phyloP scores from a whole-genome alignment of 2,888 invertebrate species.

The Patella pellucida region DNA sequence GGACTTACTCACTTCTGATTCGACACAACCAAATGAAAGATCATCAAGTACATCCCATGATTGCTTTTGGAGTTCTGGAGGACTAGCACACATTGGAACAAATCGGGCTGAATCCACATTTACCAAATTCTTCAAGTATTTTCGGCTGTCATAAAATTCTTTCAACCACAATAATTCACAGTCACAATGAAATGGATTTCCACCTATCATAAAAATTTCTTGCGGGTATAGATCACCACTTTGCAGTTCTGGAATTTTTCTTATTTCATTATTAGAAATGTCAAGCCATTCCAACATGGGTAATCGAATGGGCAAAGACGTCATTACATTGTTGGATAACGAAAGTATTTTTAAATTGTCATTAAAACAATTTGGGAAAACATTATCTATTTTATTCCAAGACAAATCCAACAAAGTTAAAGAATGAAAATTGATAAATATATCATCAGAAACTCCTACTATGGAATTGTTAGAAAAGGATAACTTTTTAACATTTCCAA shows the following conservation, averaged over 20 bases:
- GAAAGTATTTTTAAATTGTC: slow-evolving; percentile 35
- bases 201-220: slow-evolving; percentile 40
- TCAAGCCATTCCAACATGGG: slow-evolving; percentile 46
- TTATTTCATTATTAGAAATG: slow-evolving; percentile 39
- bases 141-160: slow-evolving; percentile 44
- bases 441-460: slow-evolving; percentile 12
- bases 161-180: slow-evolving; percentile 46
- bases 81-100: slow-evolving; percentile 45
- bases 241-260: slow-evolving; percentile 29
- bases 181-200: slow-evolving; percentile 44
- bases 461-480: slow-evolving; percentile 32
- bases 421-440: slow-evolving; percentile 23
- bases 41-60: slow-evolving; percentile 47
- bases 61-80: slow-evolving; percentile 35
- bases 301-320: slow-evolving; percentile 30
- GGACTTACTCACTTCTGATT: background rate
- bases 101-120: slow-evolving; percentile 36
- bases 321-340: slow-evolving; percentile 37
- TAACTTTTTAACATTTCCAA: slow-evolving; percentile 21
- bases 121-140: slow-evolving; percentile 43
- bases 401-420: slow-evolving; percentile 37
- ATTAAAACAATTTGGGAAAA: slow-evolving; percentile 32
- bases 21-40: slow-evolving; percentile 41
- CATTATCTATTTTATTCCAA: slow-evolving; percentile 30
- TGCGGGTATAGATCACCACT: slow-evolving; percentile 39